Conservation (phyloP, 2,888 invertebrate genomes). For the Argynnis bischoffii region DNA sequence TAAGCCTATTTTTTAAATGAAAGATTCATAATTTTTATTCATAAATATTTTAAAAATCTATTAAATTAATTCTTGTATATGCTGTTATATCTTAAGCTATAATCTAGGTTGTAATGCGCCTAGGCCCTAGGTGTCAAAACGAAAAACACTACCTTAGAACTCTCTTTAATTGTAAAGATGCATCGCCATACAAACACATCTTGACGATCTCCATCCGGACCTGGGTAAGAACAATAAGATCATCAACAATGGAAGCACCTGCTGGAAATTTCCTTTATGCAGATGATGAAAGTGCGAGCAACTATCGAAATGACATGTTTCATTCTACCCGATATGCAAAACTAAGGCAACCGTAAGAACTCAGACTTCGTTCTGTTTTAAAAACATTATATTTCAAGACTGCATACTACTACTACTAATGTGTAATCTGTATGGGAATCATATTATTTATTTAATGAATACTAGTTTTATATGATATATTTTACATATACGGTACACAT, state of each 20-base stretch:
- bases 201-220: slow-evolving; percentile 24
- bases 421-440: too few species aligned
- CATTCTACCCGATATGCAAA: slow-evolving; percentile 30
- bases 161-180: slow-evolving; percentile 32
- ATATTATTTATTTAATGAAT: too few species aligned
- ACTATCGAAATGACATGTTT: slow-evolving; percentile 42
- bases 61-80: too few species aligned
- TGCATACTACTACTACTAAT: too few species aligned
- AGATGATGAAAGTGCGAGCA: slow-evolving; percentile 52
- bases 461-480: too few species aligned
- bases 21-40: too few species aligned
- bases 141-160: slow-evolving; percentile 29
- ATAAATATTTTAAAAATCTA: too few species aligned
- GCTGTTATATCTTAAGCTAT: too few species aligned
- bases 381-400: background rate
- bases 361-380: slow-evolving; percentile 2
- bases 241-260: slow-evolving; percentile 56
- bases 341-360: slow-evolving; percentile 5
- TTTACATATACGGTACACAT: too few species aligned
- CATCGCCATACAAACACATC: slow-evolving; percentile 27
- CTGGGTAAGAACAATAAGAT: slow-evolving; percentile 49
- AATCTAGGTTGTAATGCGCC: background rate
- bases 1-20: too few species aligned
- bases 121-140: slow-evolving; percentile 23
- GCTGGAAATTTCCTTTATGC: slow-evolving; percentile 53